These are phyloP conservation scores for Aptenodytes forsteri DNA, from an alignment of 2,113 vertebrate species.

Conservation along the genomic window DNA sequence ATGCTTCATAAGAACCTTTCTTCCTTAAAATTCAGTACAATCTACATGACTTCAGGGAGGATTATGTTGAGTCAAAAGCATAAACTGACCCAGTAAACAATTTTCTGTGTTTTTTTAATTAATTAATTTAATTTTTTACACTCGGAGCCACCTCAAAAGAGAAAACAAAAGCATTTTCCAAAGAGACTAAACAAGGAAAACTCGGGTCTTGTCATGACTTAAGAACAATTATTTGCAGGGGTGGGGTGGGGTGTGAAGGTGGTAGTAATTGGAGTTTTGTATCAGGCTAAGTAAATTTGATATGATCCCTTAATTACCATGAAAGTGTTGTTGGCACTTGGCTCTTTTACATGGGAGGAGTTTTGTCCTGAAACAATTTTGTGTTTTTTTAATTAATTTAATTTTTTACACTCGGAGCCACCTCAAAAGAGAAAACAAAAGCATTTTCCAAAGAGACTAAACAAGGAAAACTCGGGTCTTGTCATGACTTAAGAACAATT, in stretches of 20 bases:
- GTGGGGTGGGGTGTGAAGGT: too few relatives aligned
- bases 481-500: not conserved
- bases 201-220: not conserved
- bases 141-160: not conserved
- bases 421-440: not conserved
- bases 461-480: not conserved
- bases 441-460: rapidly evolving
- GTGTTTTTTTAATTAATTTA: not conserved
- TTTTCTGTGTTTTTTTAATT: not conserved
- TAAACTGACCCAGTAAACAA: not conserved
- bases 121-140: not conserved
- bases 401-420: not conserved
- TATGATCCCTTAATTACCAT: rapidly evolving
- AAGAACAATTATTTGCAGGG: not conserved
- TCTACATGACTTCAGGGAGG: not conserved
- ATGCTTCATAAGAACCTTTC: not conserved
- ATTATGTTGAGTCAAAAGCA: not conserved
- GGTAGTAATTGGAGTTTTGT: not conserved
- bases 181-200: not conserved
- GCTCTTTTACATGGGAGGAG: not conserved
- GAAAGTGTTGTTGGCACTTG: not conserved
- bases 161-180: not conserved
- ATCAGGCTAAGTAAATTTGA: not conserved
- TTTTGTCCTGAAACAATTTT: too few relatives aligned
- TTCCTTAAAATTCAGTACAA: not conserved